phyloP scores from a whole-genome alignment of 2,797 vertebrate species.

The Dromococcyx pavoninus region DNA sequence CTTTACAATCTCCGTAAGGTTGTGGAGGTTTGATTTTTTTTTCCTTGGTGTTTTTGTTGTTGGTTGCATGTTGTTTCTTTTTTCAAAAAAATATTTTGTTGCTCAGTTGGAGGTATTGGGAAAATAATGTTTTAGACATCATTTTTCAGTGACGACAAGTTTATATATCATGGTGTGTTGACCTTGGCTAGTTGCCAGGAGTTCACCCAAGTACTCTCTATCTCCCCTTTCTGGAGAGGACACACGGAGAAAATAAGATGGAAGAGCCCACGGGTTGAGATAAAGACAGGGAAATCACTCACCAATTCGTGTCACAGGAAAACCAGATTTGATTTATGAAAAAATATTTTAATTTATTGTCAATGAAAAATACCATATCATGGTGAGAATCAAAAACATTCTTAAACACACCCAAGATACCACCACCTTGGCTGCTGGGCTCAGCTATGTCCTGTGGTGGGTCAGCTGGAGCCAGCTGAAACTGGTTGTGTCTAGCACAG shows the following conservation, averaged over 20 bases:
- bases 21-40: not conserved
- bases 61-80: not conserved
- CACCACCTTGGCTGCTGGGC: too few species aligned
- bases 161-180: not conserved
- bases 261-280: not conserved
- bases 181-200: not conserved
- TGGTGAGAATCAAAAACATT: too few species aligned
- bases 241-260: not conserved
- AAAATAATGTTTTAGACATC: not conserved
- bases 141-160: not conserved
- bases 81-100: not conserved
- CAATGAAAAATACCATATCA: too few species aligned
- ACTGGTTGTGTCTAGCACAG: too few species aligned
- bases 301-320: too few species aligned
- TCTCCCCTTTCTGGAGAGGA: not conserved
- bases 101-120: not conserved
- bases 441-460: too few species aligned
- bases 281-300: too few species aligned
- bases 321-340: too few species aligned
- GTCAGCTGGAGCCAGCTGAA: too few species aligned
- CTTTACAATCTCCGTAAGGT: not conserved
- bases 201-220: not conserved
- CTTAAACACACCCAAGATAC: too few species aligned
- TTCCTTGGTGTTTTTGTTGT: fast-evolving
- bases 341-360: too few species aligned